These are phyloP conservation scores for Typhlomys cinereus DNA, from an alignment of 2,113 vertebrate genomes.

Conservation along the genomic window DNA sequence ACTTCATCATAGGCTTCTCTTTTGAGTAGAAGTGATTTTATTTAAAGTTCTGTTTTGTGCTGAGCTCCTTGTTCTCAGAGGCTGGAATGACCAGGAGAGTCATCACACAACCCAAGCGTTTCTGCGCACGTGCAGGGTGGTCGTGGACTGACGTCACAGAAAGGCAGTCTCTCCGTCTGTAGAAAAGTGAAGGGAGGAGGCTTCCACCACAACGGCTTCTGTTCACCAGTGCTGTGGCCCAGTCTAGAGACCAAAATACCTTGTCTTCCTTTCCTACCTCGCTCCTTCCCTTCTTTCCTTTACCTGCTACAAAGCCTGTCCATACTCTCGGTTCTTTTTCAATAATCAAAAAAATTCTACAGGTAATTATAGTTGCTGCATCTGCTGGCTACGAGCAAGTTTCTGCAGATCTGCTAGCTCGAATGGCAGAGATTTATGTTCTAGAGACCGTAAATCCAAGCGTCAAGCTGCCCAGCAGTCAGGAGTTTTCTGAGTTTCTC, in stretches of 20 bases:
- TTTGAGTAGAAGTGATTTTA: background rate
- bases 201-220: too few species aligned
- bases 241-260: background rate
- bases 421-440: background rate
- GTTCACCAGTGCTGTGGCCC: background rate
- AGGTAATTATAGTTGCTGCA: background rate
- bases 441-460: background rate
- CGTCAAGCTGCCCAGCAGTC: background rate
- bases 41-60: background rate
- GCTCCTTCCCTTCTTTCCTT: too few species aligned
- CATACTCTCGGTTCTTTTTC: background rate
- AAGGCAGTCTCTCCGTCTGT: background rate
- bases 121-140: background rate
- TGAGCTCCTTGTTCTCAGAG: background rate
- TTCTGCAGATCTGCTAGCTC: fast-evolving
- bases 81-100: background rate
- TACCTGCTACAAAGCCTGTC: too few species aligned
- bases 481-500: background rate
- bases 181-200: background rate
- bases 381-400: background rate
- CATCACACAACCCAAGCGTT: background rate
- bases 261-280: background rate
- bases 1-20: background rate
- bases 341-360: background rate
- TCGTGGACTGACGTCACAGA: background rate